Conservation (phyloP, 2,113 vertebrate species). For the Percopsis transmontana region DNA sequence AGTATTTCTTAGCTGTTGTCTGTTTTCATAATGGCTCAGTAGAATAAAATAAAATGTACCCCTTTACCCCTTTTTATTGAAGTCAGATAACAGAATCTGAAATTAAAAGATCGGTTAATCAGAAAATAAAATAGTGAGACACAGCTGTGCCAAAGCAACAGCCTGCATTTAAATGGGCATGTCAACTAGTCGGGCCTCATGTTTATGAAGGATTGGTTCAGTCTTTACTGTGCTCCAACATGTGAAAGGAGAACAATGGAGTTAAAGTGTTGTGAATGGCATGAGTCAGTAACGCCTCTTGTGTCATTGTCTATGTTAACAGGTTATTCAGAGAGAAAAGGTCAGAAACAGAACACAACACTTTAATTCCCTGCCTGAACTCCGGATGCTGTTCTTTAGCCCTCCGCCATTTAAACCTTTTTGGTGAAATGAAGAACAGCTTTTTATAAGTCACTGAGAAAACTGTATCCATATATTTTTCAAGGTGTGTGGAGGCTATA, state of each 20-base stretch:
- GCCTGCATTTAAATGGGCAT: neutral
- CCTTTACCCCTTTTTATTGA: too few species aligned
- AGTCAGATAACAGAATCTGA: too few species aligned
- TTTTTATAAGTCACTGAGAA: too few species aligned
- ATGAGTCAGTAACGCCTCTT: constrained; percentile 4
- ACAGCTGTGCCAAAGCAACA: neutral
- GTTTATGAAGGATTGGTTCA: constrained; percentile 8
- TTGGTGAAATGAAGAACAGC: too few species aligned
- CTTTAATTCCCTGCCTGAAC: neutral
- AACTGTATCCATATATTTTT: too few species aligned
- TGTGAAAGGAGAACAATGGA: constrained; percentile 21
- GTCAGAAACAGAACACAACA: constrained; percentile 29
- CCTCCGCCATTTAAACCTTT: too few species aligned
- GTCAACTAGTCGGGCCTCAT: neutral
- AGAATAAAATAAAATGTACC: too few species aligned
- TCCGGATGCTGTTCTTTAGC: neutral
- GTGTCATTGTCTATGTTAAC: constrained; percentile 24
- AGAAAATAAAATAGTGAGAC: neutral
- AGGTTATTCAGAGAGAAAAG: constrained; percentile 21
- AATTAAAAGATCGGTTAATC: neutral
- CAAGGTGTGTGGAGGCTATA: too few species aligned
- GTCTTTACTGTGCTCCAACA: constrained; percentile 1
- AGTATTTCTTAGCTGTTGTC: too few species aligned
- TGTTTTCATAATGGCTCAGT: too few species aligned
- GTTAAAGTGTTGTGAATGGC: constrained; percentile 10